These are phyloP conservation scores for Dryobates pubescens DNA, from an alignment of 2,797 vertebrate species.

Conservation along the genomic window DNA sequence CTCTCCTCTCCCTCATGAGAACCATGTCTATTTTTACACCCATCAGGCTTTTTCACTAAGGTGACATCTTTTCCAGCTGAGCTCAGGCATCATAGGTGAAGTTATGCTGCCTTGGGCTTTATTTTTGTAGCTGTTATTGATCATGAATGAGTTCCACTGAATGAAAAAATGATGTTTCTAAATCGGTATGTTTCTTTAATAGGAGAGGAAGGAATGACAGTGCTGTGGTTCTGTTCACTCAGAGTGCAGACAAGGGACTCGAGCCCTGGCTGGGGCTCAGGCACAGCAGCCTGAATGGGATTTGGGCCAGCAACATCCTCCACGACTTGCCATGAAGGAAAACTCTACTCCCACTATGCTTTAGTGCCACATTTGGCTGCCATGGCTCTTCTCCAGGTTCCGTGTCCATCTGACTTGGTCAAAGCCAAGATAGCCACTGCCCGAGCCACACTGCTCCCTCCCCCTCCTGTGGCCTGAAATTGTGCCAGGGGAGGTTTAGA, in stretches of 20 bases:
- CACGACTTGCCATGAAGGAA: background rate
- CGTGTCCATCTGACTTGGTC: background rate
- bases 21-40: accelerated
- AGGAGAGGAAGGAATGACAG: background rate
- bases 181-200: background rate
- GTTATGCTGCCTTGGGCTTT: background rate
- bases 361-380: accelerated
- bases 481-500: too few relatives aligned
- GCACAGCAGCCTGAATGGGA: accelerated
- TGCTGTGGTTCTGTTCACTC: accelerated
- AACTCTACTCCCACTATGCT: background rate
- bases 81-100: accelerated
- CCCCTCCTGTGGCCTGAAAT: too few relatives aligned
- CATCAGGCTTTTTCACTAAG: background rate
- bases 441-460: too few relatives aligned
- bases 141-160: background rate
- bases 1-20: background rate
- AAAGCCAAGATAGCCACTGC: accelerated
- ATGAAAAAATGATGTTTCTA: background rate
- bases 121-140: background rate
- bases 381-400: background rate
- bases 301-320: accelerated
- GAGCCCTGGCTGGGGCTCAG: background rate
- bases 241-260: background rate
- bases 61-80: background rate